A percentile compares a stretch with the other conserved stretches of the same genome.
Evolutionary conservation across 2,113 vertebrate genomes (phyloP).

Genomic region (Callipepla californica): DNA sequence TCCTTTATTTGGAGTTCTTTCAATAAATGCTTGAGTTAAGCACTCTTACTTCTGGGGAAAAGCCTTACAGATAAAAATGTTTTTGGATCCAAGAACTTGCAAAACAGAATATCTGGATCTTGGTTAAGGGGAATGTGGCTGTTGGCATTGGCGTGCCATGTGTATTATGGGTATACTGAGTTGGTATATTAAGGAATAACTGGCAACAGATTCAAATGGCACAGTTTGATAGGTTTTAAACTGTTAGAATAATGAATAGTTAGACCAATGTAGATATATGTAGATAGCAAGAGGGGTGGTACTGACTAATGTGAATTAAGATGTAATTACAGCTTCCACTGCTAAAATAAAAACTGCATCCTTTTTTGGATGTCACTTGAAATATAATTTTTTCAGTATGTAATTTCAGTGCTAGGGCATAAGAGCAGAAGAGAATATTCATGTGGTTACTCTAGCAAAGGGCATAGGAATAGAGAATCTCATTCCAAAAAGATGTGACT

Average conservation of each 20-base stretch:
- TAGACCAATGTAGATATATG: neutral
- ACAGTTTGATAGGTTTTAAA: neutral
- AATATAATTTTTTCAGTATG: neutral
- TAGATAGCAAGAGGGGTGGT: neutral
- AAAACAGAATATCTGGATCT: neutral
- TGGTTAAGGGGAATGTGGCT: neutral
- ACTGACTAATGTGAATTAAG: neutral
- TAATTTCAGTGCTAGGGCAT: neutral
- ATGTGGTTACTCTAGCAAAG: neutral
- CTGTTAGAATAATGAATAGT: neutral
- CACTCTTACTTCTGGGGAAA: neutral
- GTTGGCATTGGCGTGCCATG: neutral
- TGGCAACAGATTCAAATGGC: neutral
- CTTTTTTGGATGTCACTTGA: neutral
- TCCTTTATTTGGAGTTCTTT: neutral
- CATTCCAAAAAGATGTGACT: neutral
- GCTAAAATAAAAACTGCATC: neutral
- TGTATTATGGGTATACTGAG: too few relatives aligned
- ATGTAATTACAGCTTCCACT: neutral
- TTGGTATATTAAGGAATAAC: neutral
- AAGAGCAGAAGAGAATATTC: neutral
- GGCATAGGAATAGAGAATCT: neutral
- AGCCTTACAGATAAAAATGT: neutral
- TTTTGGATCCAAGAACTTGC: neutral
- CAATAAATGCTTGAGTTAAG: neutral